Evolutionary conservation across 2,797 vertebrate species (phyloP), one percentile per base, ranked within the genome.

Genomic region (Smutsia gigantea): DNA sequence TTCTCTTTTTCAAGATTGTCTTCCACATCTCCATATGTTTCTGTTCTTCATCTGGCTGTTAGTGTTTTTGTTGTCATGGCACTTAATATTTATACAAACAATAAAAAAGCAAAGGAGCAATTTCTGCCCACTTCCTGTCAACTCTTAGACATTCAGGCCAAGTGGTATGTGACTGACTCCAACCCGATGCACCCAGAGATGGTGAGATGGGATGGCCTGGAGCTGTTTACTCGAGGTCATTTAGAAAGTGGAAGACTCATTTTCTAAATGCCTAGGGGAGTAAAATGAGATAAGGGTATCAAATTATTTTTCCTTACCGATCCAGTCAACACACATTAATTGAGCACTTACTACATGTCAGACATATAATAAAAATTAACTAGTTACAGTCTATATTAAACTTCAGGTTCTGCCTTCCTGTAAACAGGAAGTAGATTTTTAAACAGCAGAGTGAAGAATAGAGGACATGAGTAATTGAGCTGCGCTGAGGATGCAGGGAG

Each of bases 51-150:
- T 95, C 95, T 93, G 96, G 63, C 90, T 90, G 77, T 94, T 84
- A 84, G 75, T 39, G 46, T 83, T 79, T 91, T 59, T 85, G 96
- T 97, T 97, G 87, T 83, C 78, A 97, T 95, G 79, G 57, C 59
- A 69, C 53, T 95, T 91, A 87, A 69, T 87, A 85, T 93, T 97
- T 95, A 97, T 7, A 91, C 79, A 97, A 96, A 97, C 95, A 98
- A 91, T 63, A n/a, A 94, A 91, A 96, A 90, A 93, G 64, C 75
- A 89, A 83, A 88, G 83, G 57, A 96, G 92, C 51, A 87, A 78
- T 77, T 92, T 46, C 68, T 87, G 94, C 79, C 87, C 66, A 87
- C 61, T 94, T 96, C 94, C 96, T 96, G 93, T 93, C 97, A 91
- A 92, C 57, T 94, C 85, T 94, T 94, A 81, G 66, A 94, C 94